These are phyloP conservation scores for Phalanger gymnotis DNA, from an alignment of 2,797 vertebrate species.

Conservation along the genomic window DNA sequence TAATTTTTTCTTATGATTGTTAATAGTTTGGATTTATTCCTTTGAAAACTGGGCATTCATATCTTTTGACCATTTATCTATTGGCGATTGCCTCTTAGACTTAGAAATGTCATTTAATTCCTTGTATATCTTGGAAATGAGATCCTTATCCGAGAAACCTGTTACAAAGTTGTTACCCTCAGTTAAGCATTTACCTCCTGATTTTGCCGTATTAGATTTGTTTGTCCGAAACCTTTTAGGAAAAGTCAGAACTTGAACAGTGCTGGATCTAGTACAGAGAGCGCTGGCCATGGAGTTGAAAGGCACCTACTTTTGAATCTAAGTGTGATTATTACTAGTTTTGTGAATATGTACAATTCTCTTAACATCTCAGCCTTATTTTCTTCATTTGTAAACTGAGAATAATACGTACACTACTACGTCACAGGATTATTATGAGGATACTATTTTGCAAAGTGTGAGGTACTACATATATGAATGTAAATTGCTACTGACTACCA, in stretches of 20 bases:
- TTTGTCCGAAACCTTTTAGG: neutral
- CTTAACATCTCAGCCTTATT: neutral
- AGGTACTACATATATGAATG: neutral
- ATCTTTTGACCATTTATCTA: neutral
- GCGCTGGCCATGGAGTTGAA: neutral
- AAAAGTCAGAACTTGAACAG: neutral
- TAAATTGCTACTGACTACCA: constrained; percentile 5
- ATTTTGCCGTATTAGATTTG: neutral
- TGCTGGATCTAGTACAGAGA: neutral
- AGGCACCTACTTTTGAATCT: neutral
- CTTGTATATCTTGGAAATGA: neutral
- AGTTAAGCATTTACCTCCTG: neutral
- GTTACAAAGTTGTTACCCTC: neutral
- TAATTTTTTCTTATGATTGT: neutral
- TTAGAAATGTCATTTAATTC: neutral
- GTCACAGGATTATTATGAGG: neutral
- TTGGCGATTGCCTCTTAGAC: neutral
- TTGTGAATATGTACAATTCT: neutral
- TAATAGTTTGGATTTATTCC: neutral
- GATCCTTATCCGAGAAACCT: neutral
- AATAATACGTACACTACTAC: neutral
- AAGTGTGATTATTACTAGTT: neutral
- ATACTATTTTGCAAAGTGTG: constrained; percentile 29
- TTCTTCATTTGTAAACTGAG: neutral
- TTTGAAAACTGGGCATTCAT: neutral